Evolutionary conservation across 2,113 vertebrate genomes (phyloP), one percentile per base, ranked within the genome.

Genomic region (Empidonax alnorum): DNA sequence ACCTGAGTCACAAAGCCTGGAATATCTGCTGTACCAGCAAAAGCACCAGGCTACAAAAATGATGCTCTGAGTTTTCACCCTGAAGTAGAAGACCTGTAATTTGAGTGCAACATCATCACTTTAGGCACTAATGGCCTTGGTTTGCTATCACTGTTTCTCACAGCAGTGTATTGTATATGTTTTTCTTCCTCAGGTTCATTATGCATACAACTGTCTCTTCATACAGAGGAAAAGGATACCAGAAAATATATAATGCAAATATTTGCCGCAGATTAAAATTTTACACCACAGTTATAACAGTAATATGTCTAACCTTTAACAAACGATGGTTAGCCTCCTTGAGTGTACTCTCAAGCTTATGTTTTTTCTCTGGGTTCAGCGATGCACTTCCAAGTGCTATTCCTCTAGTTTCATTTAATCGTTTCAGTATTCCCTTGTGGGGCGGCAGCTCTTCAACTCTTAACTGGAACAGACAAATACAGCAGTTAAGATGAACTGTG

Each of bases 251-350:
- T 19, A 92, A 87, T 9, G 20, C 7, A 96, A 96, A 90, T 49
- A 93, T 81, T 87, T 84, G 53, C 30, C 83, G 77, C 20, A 82
- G 55, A 97, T 97, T 95, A 89, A 89, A 84, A 80, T 83, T 83
- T 96, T 65, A 88, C 77, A 50, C 31, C 56, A 85, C 42, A 67
- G 22, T 52, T 82, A 80, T 42, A 87, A 89, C 86, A 73, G 61
- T 93, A 94, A 95, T 68, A 79, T 44, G n/a, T 77, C 96, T 98
- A 95, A 99, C 99, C 99, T 99, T 99, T 96, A 98, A 96, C 98
- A 98, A 99, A 97, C 93, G 98, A 91, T 96, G 97, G 97, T 98
- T 99, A 97, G 98, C 98, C 69, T 98, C 98, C 95, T 98, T 98
- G 88, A 99, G 93, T 87, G 98, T 97, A 74, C 93, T 98, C 94